Base-by-base conservation (phyloP, 2,113 vertebrate genomes). In the Oryzias woworae region DNA sequence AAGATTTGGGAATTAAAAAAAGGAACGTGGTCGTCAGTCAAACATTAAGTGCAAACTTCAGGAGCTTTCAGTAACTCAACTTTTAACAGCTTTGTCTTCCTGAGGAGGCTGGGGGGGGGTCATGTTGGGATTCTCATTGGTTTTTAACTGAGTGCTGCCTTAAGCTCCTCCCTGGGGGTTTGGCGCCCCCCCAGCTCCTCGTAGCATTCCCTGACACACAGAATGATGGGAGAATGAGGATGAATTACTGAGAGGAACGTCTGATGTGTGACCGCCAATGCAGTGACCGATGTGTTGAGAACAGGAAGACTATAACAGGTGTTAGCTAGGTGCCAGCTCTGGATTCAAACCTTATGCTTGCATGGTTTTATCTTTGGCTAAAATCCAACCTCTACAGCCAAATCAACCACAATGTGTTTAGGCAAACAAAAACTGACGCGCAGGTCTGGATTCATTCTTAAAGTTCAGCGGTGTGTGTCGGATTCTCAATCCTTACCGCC, bases 301-400 rank as follows among this genome's bases (percentile, higher is more conserved):
- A 60, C 18, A 78, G 84, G 82, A 88, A 89, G 86, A 88, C 84
- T 85, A 78, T 24, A 77, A 61, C 67, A 59, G 50, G 62, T 47
- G 51, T 66, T 20, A 22, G 72, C 64, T 61, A 59, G 49, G 64
- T 52, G 55, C 61, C 53, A 58, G 51, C 45, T 48, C 62, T 54
- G 7, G n/a, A 70, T 36, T 36, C 36, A 12, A 36, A 36, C 36
- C 36, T 13, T 36, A 58, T 12, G 10, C 22, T 67, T 58, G 36
- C 43, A 61, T 42, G 24, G 71, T 66, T 58, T 53, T 52, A 54
- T 68, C 76, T 78, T 73, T 69, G 67, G 71, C 71, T 49, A 73
- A 71, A 58, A 67, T 58, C 48, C 53, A 59, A 63, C 45, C 45
- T 4, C 5, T 16, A 17, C 14, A 46, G 44, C 14, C 14, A 46